A percentile compares a stretch with the other conserved stretches of the same genome.
phyloP scores from a whole-genome alignment of 1,140 invertebrate genomes.

The Neodiprion pinetum region DNA sequence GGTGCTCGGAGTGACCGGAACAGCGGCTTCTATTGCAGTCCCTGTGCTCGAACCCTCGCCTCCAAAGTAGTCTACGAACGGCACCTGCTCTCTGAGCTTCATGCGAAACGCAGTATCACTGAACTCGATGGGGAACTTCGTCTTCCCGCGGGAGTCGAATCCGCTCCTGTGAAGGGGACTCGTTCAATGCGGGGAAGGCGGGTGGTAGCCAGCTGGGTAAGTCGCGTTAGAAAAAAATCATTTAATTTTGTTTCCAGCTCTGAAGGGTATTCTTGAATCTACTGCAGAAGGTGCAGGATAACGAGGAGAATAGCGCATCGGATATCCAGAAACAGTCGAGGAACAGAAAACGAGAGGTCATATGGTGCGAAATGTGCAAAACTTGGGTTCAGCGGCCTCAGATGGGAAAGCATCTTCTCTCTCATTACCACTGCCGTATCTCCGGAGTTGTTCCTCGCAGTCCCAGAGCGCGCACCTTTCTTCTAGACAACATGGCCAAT shows the following conservation, averaged over 20 bases:
- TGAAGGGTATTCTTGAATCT: not conserved
- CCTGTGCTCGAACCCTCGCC: constrained; percentile 77
- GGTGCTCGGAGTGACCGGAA: constrained; percentile 61
- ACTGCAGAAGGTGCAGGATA: constrained; percentile 12
- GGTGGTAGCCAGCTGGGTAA: constrained; percentile 65
- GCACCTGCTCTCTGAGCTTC: constrained; percentile 76
- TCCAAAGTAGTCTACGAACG: constrained; percentile 77
- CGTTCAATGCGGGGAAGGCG: constrained; percentile 10
- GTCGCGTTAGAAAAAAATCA: constrained; percentile 24
- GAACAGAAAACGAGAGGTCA: constrained; percentile 65
- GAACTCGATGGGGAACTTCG: constrained; percentile 61
- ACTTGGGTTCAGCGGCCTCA: constrained; percentile 70
- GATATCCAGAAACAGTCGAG: constrained; percentile 55
- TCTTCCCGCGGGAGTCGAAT: constrained; percentile 28
- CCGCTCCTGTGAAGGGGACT: constrained; percentile 23
- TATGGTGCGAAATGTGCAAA: constrained; percentile 74
- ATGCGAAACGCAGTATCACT: constrained; percentile 72
- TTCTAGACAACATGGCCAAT: constrained; percentile 78
- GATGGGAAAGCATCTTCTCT: constrained; percentile 84
- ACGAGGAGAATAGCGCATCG: not conserved
- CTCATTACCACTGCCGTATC: constrained; percentile 81
- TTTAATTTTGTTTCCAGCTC: not conserved
- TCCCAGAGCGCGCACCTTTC: constrained; percentile 64
- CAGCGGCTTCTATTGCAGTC: constrained; percentile 75
- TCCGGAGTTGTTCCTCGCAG: constrained; percentile 61